phyloP scores from a whole-genome alignment of 2,113 vertebrate species.

The Petrocephalus zakoni region DNA sequence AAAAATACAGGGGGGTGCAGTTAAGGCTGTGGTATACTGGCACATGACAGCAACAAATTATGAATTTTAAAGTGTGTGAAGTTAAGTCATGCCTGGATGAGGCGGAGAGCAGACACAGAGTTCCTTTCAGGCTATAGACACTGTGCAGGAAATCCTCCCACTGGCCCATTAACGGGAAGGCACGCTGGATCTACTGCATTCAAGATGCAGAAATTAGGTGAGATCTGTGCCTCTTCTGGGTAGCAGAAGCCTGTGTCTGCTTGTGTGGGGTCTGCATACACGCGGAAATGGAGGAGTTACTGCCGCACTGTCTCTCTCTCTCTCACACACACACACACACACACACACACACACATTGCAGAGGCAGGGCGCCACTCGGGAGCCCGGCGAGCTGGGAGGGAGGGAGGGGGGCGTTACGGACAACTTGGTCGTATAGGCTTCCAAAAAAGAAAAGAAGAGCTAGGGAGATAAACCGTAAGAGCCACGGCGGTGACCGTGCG shows the following conservation, averaged over 20 bases:
- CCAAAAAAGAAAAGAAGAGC: background rate
- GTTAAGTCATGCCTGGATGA: conserved; percentile 17
- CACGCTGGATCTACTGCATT: conserved; percentile 62
- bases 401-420: conserved; percentile 8
- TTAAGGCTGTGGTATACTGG: background rate
- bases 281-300: conserved; percentile 35
- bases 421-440: conserved; percentile 7
- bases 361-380: conserved; percentile 11
- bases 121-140: conserved; percentile 30
- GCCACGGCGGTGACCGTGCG: background rate
- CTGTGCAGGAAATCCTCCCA: conserved; percentile 57
- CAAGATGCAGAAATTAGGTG: conserved; percentile 38
- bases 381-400: background rate
- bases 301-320: conserved; percentile 43
- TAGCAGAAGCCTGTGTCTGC: conserved; percentile 31
- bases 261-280: conserved; percentile 15
- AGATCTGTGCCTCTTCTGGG: conserved; percentile 19
- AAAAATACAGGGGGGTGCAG: background rate
- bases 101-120: conserved; percentile 20
- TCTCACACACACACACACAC: conserved; percentile 16
- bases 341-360: conserved; percentile 20
- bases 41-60: conserved; percentile 3
- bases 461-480: background rate
- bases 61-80: background rate
- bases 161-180: conserved; percentile 58